Base-by-base conservation (phyloP, 2,113 vertebrate species). In the Melospiza melodia region DNA sequence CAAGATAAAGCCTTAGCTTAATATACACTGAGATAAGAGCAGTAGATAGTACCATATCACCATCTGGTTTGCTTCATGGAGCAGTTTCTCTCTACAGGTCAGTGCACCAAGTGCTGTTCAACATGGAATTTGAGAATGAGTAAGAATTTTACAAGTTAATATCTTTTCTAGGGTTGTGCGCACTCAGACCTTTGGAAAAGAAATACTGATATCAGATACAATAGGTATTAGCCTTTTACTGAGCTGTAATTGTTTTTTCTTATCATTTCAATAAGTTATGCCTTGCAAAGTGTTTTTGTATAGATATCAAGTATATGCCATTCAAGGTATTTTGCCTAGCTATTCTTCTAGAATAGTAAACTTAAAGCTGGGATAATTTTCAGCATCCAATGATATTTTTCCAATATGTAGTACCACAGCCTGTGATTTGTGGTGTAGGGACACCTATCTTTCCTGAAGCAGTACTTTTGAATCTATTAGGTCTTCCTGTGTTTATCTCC, bases 1-100 rank as follows among this genome's bases (percentile, higher is more conserved):
- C 59, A 91, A 95, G 78, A 89, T 59, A 90, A 89, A 95, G 78
- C 81, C 30, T 55, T 41, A 65, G 74, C 54, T 94, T 91, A 94
- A 55, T 89, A 58, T 35, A 59, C 25, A 62, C 79, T 66, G 46
- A 62, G 44, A 51, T 62, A 79, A 85, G 49, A 91, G 37, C 23
- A 58, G 54, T 24, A 84, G 81, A 37, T 25, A 37, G 23, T 37
- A 61, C 57, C 11, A 3, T 76, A 37, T 35, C 39, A 67, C 35
- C 86, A 82, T 87, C 44, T 93, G 76, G 8, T 92, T 94, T 89
- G n/a, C 46, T 91, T 62, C 27, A 11, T 62, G 1, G 28, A 69
- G 71, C 20, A 55, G 17, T 39, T 91, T 91, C 72, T 73, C 44
- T 87, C 25, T 84, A 3, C 25, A 51, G n/a, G 7, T 73, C 49